Evolutionary conservation across 2,113 vertebrate species (phyloP).

Genomic region (Astur gentilis): DNA sequence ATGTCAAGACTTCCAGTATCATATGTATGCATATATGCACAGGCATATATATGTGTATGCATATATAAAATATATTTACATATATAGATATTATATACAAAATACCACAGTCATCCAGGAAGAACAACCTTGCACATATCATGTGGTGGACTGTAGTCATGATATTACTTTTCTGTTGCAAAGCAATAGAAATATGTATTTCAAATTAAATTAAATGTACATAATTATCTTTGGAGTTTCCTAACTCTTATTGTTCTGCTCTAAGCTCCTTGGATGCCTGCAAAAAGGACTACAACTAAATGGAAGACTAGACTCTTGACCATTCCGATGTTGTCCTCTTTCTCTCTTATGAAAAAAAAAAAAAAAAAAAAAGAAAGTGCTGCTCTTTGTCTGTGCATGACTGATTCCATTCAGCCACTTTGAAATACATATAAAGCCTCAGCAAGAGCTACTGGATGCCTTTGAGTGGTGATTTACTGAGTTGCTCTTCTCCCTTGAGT

Average conservation of each 20-base stretch:
- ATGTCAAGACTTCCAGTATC: background rate
- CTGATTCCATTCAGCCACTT: background rate
- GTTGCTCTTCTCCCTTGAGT: background rate
- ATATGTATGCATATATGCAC: background rate
- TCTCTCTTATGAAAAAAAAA: background rate
- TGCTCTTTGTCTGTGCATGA: background rate
- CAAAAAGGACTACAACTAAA: background rate
- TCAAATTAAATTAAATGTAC: background rate
- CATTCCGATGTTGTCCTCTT: background rate
- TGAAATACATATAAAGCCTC: background rate
- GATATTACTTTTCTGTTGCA: background rate
- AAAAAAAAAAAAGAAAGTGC: background rate
- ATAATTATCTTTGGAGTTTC: background rate
- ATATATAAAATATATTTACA: background rate
- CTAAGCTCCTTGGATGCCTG: background rate
- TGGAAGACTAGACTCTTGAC: background rate
- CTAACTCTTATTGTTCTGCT: background rate
- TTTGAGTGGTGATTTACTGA: background rate
- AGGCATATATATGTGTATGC: background rate
- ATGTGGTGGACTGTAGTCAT: background rate
- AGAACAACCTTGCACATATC: background rate
- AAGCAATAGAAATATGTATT: background rate
- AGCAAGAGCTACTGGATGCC: background rate
- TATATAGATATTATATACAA: background rate
- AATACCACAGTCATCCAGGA: background rate